phyloP scores from a whole-genome alignment of 2,113 vertebrate species.

The Calidris pugnax region DNA sequence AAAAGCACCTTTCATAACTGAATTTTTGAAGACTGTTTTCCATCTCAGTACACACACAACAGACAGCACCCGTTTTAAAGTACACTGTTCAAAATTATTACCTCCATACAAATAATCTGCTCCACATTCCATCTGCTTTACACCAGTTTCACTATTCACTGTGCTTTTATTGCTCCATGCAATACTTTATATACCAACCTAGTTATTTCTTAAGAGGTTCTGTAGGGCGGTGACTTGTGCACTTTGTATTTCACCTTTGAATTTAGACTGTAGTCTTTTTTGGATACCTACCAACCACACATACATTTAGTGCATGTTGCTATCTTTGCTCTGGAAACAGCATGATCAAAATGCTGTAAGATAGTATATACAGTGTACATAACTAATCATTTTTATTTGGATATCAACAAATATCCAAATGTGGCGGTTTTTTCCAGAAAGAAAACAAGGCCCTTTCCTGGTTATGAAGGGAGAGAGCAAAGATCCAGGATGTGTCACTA shows the following conservation, averaged over 20 bases:
- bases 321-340: not conserved
- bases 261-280: not conserved
- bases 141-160: not conserved
- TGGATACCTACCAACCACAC: not conserved
- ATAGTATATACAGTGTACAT: not conserved
- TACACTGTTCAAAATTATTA: not conserved
- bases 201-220: not conserved
- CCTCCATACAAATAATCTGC: not conserved
- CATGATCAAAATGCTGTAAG: not conserved
- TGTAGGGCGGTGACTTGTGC: not conserved
- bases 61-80: not conserved
- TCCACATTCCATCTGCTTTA: conserved; percentile 1
- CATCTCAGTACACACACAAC: not conserved
- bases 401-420: not conserved
- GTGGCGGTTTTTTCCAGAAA: not conserved
- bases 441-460: not conserved
- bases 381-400: not conserved
- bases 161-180: not conserved
- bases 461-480: not conserved
- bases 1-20: not conserved
- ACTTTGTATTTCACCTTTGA: conserved; percentile 13
- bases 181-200: not conserved
- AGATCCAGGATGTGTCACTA: not conserved
- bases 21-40: not conserved
- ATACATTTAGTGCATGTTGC: not conserved